These are phyloP conservation scores for Notamacropus eugenii DNA, from an alignment of 2,797 vertebrate genomes.

Conservation along the genomic window DNA sequence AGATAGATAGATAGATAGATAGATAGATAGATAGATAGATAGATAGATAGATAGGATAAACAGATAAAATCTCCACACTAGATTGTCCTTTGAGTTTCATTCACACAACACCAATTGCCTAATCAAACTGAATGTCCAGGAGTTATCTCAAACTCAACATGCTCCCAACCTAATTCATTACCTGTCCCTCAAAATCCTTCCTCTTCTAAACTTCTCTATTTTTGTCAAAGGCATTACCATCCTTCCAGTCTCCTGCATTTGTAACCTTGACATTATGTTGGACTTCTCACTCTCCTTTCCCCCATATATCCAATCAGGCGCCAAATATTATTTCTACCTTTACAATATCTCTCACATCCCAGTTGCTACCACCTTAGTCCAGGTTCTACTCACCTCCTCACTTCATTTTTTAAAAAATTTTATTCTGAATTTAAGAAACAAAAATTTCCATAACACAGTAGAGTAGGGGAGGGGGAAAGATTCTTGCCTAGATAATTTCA, in stretches of 20 bases:
- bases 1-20: no score
- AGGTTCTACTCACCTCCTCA: neutral
- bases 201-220: neutral
- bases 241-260: neutral
- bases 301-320: neutral
- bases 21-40: neutral
- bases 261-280: neutral
- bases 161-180: neutral
- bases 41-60: neutral
- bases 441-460: neutral
- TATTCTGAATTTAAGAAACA: neutral
- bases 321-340: neutral
- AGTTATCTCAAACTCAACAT: neutral
- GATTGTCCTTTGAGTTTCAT: neutral
- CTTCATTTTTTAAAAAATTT: neutral
- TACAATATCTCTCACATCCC: neutral
- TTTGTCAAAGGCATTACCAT: neutral
- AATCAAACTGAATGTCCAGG: neutral
- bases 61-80: neutral
- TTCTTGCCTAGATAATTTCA: neutral
- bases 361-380: neutral
- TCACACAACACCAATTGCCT: neutral
- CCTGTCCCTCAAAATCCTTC: neutral
- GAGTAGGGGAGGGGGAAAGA: neutral
- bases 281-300: neutral